Percentiles rank a stretch among this genome's conserved stretches.
Evolutionary conservation across 2,797 vertebrate species (phyloP).

Genomic region (Clarias fuscus): DNA sequence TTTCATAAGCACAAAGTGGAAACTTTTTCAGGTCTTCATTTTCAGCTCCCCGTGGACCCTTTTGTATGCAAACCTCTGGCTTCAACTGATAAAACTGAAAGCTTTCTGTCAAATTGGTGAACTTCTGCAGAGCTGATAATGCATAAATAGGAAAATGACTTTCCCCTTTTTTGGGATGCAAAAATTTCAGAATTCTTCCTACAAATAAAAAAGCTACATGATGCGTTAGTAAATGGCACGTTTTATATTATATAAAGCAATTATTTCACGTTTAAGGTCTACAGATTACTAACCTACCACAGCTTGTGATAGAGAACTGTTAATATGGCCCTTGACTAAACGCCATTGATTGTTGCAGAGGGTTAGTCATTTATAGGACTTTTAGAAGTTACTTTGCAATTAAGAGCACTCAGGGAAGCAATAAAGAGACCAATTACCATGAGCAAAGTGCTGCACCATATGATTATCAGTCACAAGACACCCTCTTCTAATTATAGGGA

Average conservation of each 20-base stretch:
- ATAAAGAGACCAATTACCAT: conserved; percentile 23
- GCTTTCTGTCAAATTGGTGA: conserved; percentile 9
- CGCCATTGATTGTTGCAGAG: conserved; percentile 3
- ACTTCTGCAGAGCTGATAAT: background rate
- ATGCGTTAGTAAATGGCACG: background rate
- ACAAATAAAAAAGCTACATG: background rate
- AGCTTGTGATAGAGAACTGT: conserved; percentile 14
- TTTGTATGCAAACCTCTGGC: conserved; percentile 18
- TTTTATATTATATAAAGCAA: conserved; percentile 3
- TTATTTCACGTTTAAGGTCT: background rate
- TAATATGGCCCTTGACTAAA: background rate
- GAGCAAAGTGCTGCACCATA: conserved; percentile 22
- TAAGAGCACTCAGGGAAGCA: conserved; percentile 10
- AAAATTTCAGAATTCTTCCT: background rate
- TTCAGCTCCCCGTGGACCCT: background rate
- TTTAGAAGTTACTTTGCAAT: conserved; percentile 25
- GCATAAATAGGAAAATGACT: background rate
- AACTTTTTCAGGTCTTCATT: conserved; percentile 1
- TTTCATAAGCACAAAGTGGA: background rate
- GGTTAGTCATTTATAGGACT: conserved; percentile 6
- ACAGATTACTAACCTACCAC: background rate
- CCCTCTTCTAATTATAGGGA: conserved; percentile 38
- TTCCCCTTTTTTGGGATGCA: background rate
- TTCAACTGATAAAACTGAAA: conserved; percentile 10
- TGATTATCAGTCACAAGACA: conserved; percentile 45